A percentile compares a stretch with the other conserved stretches of the same genome.
phyloP scores from a whole-genome alignment of 2,797 vertebrate genomes.

The Hoplostethus atlanticus region DNA sequence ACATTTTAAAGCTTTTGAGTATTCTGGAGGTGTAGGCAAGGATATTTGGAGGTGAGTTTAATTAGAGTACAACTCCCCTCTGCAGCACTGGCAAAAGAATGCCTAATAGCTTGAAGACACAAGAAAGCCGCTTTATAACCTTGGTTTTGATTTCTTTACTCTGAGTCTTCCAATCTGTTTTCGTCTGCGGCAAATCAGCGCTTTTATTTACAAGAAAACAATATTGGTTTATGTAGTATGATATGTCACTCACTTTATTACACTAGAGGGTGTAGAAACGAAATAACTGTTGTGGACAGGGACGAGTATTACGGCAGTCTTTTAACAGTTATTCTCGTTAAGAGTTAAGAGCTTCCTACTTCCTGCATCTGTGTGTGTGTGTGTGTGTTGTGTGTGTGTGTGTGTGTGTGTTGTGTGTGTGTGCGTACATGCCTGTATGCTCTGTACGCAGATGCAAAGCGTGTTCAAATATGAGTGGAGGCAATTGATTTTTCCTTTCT shows the following conservation, averaged over 20 bases:
- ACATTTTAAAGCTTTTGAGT: conserved; percentile 77
- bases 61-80: conserved; percentile 81
- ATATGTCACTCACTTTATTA: conserved; percentile 15
- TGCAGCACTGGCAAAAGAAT: conserved; percentile 77
- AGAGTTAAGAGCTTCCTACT: background rate
- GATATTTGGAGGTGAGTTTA: conserved; percentile 85
- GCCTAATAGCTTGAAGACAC: conserved; percentile 77
- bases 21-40: conserved; percentile 80
- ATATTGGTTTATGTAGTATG: conserved; percentile 37
- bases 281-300: conserved; percentile 37
- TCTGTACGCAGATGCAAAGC: conserved; percentile 33
- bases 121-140: conserved; percentile 73
- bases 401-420: background rate
- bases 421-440: background rate
- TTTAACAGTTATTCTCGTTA: conserved; percentile 25
- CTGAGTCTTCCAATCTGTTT: conserved; percentile 43
- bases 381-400: background rate
- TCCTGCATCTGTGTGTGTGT: background rate
- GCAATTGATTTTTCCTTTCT: conserved; percentile 44
- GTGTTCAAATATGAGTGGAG: conserved; percentile 49
- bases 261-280: conserved; percentile 25
- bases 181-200: conserved; percentile 50
- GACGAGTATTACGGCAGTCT: conserved; percentile 22
- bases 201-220: conserved; percentile 55
- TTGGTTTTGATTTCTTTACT: conserved; percentile 75